These are phyloP conservation scores for Chamaetylas fuelleborni DNA, from an alignment of 2,113 vertebrate genomes.

Conservation along the genomic window DNA sequence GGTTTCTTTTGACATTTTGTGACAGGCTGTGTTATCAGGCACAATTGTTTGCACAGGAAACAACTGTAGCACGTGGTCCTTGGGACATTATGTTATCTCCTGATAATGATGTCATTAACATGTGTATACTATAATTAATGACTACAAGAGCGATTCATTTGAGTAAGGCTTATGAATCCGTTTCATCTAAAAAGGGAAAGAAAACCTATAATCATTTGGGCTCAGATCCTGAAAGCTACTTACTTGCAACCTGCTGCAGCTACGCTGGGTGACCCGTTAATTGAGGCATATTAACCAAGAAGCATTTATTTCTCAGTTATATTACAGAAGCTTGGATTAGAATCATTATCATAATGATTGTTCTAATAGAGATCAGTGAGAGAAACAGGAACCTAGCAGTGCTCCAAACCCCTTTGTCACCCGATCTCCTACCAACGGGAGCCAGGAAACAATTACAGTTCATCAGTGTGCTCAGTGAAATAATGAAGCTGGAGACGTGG, in stretches of 20 bases:
- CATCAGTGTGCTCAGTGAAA: neutral
- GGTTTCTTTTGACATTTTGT: conserved; percentile 59
- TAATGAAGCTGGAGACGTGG: neutral
- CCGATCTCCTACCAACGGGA: neutral
- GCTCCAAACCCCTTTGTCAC: conserved; percentile 47
- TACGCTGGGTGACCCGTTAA: conserved; percentile 44
- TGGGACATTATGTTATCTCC: conserved; percentile 62
- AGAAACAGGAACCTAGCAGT: conserved; percentile 50
- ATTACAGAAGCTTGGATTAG: conserved; percentile 46
- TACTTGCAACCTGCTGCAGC: conserved; percentile 46
- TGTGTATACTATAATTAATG: conserved; percentile 70
- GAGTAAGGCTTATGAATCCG: conserved; percentile 51
- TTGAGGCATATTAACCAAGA: conserved; percentile 54
- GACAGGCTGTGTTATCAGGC: conserved; percentile 60
- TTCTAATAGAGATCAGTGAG: conserved; percentile 57
- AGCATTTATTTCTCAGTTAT: conserved; percentile 57
- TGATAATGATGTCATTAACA: conserved; percentile 69
- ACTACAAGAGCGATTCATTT: conserved; percentile 50
- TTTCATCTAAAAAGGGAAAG: conserved; percentile 60
- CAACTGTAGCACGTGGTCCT: conserved; percentile 48
- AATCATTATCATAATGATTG: conserved; percentile 63
- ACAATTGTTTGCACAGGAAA: conserved; percentile 67
- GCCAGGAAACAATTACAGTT: conserved; percentile 49
- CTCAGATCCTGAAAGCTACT: conserved; percentile 59
- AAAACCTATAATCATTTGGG: conserved; percentile 58